Evolutionary conservation across 2,888 invertebrate genomes (phyloP).

Genomic region (Linyphia triangularis): DNA sequence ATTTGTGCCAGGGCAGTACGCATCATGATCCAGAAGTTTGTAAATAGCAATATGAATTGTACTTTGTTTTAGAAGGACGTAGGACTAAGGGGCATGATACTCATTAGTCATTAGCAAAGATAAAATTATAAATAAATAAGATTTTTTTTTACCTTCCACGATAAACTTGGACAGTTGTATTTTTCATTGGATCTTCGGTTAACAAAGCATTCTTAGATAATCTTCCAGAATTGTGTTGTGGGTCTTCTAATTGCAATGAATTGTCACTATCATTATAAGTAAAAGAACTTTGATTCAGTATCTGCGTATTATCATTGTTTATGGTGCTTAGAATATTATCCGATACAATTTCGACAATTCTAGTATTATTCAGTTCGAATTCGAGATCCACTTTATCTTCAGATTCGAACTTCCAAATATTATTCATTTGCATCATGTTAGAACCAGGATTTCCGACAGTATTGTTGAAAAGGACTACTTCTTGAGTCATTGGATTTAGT

Average conservation of each 20-base stretch:
- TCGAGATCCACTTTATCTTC: background rate
- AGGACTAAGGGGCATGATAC: too few species aligned
- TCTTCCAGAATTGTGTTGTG: background rate
- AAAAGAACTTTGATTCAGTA: background rate
- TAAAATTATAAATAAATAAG: background rate
- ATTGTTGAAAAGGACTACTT: background rate
- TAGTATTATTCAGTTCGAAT: background rate
- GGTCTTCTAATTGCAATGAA: background rate
- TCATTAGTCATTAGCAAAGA: too few species aligned
- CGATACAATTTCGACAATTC: background rate
- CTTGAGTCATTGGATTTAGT: background rate
- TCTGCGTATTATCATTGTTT: background rate
- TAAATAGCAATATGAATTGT: too few species aligned
- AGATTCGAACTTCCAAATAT: background rate
- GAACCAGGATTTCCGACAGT: background rate
- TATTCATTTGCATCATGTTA: background rate
- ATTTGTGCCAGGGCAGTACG: too few species aligned
- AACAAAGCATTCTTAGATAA: background rate
- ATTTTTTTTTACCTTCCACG: background rate
- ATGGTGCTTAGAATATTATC: background rate
- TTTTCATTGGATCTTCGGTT: background rate
- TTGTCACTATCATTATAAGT: background rate
- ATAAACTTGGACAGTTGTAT: background rate
- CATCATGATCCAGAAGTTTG: too few species aligned
- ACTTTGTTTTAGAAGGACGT: too few species aligned